phyloP scores from a whole-genome alignment of 2,888 invertebrate genomes.

The Crematogaster levior region DNA sequence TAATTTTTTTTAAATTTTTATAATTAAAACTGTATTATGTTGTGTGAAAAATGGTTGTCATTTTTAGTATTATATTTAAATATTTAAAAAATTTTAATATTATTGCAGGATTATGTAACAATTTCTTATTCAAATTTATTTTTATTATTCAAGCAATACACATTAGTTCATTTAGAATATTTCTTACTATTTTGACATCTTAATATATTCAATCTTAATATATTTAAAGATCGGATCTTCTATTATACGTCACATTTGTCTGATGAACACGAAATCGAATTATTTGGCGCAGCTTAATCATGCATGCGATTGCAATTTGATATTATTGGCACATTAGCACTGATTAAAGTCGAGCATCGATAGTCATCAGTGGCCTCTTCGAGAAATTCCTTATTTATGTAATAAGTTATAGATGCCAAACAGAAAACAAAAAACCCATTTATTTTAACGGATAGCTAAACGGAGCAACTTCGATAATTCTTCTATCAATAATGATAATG shows the following conservation, averaged over 20 bases:
- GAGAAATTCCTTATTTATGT: constrained; percentile 41
- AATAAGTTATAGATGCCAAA: constrained; percentile 26
- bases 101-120: background rate
- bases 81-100: background rate
- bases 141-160: background rate
- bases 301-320: constrained; percentile 63
- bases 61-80: background rate
- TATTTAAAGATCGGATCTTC: constrained; percentile 1
- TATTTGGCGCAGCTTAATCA: constrained; percentile 63
- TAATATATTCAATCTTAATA: background rate
- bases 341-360: constrained; percentile 21
- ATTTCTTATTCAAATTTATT: background rate
- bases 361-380: background rate
- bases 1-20: background rate
- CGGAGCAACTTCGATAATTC: background rate
- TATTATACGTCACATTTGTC: background rate
- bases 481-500: constrained; percentile 5
- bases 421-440: background rate
- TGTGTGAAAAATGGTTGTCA: background rate
- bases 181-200: background rate
- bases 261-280: constrained; percentile 57
- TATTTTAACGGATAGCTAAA: constrained; percentile 13
- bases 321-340: constrained; percentile 64
- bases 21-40: background rate
- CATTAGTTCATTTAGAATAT: background rate